A percentile compares a stretch with the other conserved stretches of the same genome.
Evolutionary conservation across 2,113 vertebrate species (phyloP).

Genomic region (Notothenia coriiceps): DNA sequence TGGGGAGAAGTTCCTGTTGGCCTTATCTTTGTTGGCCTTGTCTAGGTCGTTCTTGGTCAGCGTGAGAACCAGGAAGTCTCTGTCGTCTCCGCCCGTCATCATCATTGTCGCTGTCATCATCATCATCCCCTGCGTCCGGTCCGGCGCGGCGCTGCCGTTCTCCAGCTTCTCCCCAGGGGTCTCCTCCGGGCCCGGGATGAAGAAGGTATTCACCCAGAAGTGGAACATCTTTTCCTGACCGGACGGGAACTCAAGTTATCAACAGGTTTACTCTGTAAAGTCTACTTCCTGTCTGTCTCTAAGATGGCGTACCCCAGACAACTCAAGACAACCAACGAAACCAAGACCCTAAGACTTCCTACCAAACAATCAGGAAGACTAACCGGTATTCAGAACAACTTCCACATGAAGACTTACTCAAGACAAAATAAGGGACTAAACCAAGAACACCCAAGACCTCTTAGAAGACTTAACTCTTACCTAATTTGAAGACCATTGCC

Average conservation of each 20-base stretch:
- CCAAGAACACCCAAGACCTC: too few species aligned
- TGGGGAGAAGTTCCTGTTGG: conserved; percentile 98
- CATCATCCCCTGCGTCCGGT: conserved; percentile 26
- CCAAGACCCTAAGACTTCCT: too few species aligned
- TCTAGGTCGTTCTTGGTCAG: conserved; percentile 98
- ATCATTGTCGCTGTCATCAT: neutral
- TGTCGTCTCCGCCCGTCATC: conserved; percentile 85
- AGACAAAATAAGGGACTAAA: too few species aligned
- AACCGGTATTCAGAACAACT: too few species aligned
- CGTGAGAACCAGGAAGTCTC: conserved; percentile 93
- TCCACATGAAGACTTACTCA: too few species aligned
- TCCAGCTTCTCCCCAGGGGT: conserved; percentile 90
- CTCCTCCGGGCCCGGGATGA: conserved; percentile 96
- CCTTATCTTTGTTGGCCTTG: conserved; percentile 99
- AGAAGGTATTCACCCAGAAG: conserved; percentile 99
- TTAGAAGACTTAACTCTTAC: too few species aligned
- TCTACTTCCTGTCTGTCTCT: neutral
- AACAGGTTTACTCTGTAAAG: neutral
- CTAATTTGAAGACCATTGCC: too few species aligned
- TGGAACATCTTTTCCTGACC: conserved; percentile 99
- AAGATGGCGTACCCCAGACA: too few species aligned
- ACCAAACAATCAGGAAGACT: too few species aligned
- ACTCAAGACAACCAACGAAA: too few species aligned
- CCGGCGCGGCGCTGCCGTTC: conserved; percentile 87
- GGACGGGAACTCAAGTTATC: neutral